These are phyloP conservation scores for Lasioglossum lativentre DNA, from an alignment of 2,888 invertebrate genomes.

Conservation along the genomic window DNA sequence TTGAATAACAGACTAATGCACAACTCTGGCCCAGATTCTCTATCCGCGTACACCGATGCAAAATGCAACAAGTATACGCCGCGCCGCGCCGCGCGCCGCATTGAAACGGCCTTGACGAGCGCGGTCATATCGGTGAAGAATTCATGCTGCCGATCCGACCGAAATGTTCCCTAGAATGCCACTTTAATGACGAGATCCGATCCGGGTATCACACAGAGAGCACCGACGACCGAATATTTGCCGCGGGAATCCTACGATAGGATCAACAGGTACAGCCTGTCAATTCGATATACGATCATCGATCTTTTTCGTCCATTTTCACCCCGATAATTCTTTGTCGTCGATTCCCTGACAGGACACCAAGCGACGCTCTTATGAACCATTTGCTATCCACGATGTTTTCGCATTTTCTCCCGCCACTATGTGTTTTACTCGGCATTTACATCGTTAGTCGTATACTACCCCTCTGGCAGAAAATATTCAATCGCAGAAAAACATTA, in stretches of 20 bases:
- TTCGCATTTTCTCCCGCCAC: too few relatives aligned
- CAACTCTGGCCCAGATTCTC: constrained; percentile 19
- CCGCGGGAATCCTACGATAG: not conserved
- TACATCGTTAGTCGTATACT: too few relatives aligned
- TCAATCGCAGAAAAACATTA: too few relatives aligned
- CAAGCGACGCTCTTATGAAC: not conserved
- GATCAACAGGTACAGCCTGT: constrained; percentile 3
- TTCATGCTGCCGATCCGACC: not conserved
- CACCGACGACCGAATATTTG: not conserved
- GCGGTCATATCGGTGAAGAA: not conserved
- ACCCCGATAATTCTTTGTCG: not conserved
- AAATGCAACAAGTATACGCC: constrained; percentile 54
- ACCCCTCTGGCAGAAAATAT: too few relatives aligned
- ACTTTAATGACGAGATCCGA: constrained; percentile 1
- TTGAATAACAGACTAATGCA: not conserved
- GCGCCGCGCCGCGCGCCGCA: constrained; percentile 8
- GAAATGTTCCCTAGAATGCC: not conserved
- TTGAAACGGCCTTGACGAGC: not conserved
- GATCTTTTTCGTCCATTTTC: not conserved
- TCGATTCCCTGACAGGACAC: not conserved
- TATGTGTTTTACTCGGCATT: too few relatives aligned
- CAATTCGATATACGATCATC: not conserved
- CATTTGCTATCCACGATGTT: too few relatives aligned
- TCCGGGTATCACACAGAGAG: not conserved
- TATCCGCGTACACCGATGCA: constrained; percentile 13